Evolutionary conservation across 2,797 vertebrate species (phyloP).

Genomic region (Gephyroberyx darwinii): DNA sequence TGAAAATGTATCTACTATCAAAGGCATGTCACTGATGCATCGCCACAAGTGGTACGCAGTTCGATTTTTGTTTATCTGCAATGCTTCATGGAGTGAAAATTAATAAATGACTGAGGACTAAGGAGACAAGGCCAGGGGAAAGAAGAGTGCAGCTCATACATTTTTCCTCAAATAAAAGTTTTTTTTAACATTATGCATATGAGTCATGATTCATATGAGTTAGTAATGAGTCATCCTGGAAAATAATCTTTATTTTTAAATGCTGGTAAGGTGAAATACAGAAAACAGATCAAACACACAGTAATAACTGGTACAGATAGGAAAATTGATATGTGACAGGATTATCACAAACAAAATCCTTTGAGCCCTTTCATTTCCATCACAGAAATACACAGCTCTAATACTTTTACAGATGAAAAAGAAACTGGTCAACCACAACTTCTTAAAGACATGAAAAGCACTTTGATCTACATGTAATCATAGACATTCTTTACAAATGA

Average conservation of each 20-base stretch:
- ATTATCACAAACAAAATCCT: slow-evolving; percentile 38
- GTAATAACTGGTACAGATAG: slow-evolving; percentile 40
- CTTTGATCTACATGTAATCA: slow-evolving; percentile 19
- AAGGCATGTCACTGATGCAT: background rate
- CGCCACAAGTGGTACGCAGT: background rate
- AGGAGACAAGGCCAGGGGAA: background rate
- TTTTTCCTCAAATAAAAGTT: background rate
- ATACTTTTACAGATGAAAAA: slow-evolving; percentile 14
- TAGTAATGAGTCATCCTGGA: slow-evolving; percentile 1
- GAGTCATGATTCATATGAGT: background rate
- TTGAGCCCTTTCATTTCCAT: slow-evolving; percentile 66
- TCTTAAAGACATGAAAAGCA: slow-evolving; percentile 39
- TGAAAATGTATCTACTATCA: slow-evolving; percentile 4
- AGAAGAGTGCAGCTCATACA: background rate
- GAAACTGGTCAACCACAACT: slow-evolving; percentile 24
- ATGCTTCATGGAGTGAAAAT: background rate
- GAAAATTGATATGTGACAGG: slow-evolving; percentile 34
- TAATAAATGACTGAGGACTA: slow-evolving; percentile 6
- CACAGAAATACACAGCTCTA: slow-evolving; percentile 47
- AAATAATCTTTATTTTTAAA: slow-evolving; percentile 71
- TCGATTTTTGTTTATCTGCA: slow-evolving; percentile 6
- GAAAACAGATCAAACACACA: slow-evolving; percentile 45
- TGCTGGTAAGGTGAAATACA: slow-evolving; percentile 63
- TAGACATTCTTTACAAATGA: slow-evolving; percentile 44
- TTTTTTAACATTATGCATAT: background rate